Evolutionary conservation across 2,797 vertebrate species (phyloP).

Genomic region (Pteronotus mesoamericanus): DNA sequence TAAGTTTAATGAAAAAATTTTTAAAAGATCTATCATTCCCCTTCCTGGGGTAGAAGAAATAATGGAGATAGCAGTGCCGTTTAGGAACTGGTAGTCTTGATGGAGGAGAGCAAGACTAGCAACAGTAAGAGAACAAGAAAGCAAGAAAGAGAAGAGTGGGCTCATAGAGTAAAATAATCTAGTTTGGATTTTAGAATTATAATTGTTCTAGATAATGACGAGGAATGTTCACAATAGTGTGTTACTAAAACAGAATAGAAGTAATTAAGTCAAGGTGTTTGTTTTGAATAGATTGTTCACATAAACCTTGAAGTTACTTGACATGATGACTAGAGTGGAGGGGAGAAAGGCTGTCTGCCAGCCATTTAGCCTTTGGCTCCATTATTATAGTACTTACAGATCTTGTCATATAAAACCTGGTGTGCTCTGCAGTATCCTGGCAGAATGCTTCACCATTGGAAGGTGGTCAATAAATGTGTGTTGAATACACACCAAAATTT

Average conservation of each 20-base stretch:
- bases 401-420: not conserved
- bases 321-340: not conserved
- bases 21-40: not conserved
- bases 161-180: not conserved
- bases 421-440: not conserved
- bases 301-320: not conserved
- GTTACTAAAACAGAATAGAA: not conserved
- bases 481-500: not conserved
- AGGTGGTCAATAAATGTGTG: not conserved
- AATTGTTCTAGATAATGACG: not conserved
- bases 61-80: not conserved
- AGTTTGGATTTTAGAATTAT: not conserved
- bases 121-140: not conserved
- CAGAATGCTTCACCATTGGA: not conserved
- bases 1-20: not conserved
- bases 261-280: not conserved
- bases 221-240: not conserved
- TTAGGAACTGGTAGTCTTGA: not conserved
- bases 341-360: not conserved
- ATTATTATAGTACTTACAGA: not conserved
- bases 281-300: not conserved
- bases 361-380: not conserved
- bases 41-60: not conserved
- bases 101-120: not conserved
- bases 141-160: not conserved